Percentiles rank a stretch among this genome's conserved stretches.
Conservation (phyloP, 2,113 vertebrate species). For the Haemorhous mexicanus region DNA sequence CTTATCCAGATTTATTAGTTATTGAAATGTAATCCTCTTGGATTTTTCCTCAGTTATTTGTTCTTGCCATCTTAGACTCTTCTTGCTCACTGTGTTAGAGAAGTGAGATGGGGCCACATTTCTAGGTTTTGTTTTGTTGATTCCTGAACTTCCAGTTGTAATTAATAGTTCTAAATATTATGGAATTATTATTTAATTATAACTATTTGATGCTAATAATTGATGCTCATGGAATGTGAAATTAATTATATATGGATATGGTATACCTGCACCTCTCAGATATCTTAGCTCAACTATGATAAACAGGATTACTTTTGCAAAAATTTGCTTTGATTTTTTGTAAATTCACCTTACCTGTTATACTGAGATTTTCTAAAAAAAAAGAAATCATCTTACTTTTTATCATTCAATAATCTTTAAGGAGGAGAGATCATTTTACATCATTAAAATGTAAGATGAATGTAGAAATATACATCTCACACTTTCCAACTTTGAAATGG, state of each 20-base stretch:
- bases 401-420: not conserved
- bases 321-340: not conserved
- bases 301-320: not conserved
- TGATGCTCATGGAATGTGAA: not conserved
- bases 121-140: not conserved
- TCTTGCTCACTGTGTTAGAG: not conserved
- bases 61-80: not conserved
- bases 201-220: not conserved
- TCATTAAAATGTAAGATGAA: not conserved
- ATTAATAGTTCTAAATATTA: not conserved
- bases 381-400: not conserved
- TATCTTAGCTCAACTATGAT: not conserved
- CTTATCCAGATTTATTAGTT: not conserved
- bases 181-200: not conserved
- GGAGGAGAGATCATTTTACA: not conserved
- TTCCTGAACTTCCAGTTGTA: not conserved
- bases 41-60: not conserved
- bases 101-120: not conserved
- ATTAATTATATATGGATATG: not conserved
- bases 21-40: not conserved
- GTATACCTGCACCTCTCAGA: not conserved
- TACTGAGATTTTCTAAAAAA: not conserved
- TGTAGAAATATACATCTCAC: not conserved
- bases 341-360: not conserved
- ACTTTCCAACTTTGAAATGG: not conserved